Conservation (phyloP, 2,888 invertebrate genomes). For the Lacanobia oleracea region DNA sequence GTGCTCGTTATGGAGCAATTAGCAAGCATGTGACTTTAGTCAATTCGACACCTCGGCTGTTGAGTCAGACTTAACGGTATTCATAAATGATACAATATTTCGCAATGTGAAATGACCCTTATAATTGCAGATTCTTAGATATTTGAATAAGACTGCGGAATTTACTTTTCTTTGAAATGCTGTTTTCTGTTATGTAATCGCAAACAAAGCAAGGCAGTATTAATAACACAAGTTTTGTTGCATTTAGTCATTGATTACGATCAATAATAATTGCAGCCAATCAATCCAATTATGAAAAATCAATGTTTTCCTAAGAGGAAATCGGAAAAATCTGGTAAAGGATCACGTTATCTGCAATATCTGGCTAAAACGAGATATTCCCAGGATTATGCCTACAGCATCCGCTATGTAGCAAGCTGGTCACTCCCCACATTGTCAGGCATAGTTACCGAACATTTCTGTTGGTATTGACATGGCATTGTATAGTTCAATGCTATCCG, state of each 20-base stretch:
- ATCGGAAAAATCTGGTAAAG: conserved; percentile 7
- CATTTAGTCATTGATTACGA: not conserved
- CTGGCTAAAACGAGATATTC: conserved; percentile 40
- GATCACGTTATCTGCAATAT: conserved; percentile 7
- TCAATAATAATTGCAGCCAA: conserved; percentile 19
- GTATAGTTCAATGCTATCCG: conserved; percentile 63
- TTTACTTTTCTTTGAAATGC: conserved; percentile 1
- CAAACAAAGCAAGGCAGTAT: not conserved
- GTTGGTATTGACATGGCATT: conserved; percentile 64
- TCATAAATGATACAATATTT: conserved; percentile 49
- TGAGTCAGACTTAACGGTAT: conserved; percentile 68
- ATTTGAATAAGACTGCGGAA: conserved; percentile 16
- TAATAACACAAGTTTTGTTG: conserved; percentile 3
- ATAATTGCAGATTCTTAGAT: conserved; percentile 11
- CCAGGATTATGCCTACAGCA: conserved; percentile 43
- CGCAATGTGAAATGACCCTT: conserved; percentile 40
- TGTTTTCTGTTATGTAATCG: not conserved
- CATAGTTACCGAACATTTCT: conserved; percentile 37
- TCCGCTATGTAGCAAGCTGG: conserved; percentile 66
- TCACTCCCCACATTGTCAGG: conserved; percentile 72
- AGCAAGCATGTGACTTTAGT: conserved; percentile 75
- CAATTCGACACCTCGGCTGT: conserved; percentile 75
- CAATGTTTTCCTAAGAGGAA: conserved; percentile 20
- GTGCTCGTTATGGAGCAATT: conserved; percentile 80
- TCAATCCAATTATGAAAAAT: conserved; percentile 7